phyloP scores from a whole-genome alignment of 2,797 vertebrate genomes.

The Remorina albescens region DNA sequence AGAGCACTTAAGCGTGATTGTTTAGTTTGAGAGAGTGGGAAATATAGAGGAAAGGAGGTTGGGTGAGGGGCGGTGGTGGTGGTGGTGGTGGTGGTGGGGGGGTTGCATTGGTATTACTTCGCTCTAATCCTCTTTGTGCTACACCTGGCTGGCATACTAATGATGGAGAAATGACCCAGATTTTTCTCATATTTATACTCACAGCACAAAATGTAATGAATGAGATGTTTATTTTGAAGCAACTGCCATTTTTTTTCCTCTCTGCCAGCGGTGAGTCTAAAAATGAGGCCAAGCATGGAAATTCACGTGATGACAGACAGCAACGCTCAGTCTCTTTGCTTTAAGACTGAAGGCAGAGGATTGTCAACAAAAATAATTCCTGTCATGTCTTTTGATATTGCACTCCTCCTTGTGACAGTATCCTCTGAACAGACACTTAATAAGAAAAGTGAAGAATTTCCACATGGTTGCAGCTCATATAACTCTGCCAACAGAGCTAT shows the following conservation, averaged over 20 bases:
- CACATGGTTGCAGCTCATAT: conserved; percentile 9
- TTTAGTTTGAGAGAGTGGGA: conserved; percentile 50
- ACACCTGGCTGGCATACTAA: conserved; percentile 82
- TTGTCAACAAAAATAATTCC: conserved; percentile 21
- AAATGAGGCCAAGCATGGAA: conserved; percentile 28
- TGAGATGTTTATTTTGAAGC: conserved; percentile 35
- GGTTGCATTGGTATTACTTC: conserved; percentile 56
- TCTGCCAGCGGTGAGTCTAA: conserved; percentile 22
- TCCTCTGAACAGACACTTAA: conserved; percentile 28
- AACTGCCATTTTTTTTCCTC: conserved; percentile 5
- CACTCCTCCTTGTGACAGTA: background rate
- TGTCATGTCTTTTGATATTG: conserved; percentile 28
- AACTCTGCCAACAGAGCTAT: conserved; percentile 40
- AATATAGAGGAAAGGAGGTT: background rate
- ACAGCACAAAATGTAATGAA: conserved; percentile 56
- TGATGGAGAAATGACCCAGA: conserved; percentile 78
- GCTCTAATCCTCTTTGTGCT: conserved; percentile 77
- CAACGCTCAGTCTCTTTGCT: conserved; percentile 14
- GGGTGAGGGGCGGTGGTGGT: conserved; percentile 31
- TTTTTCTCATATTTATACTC: conserved; percentile 64
- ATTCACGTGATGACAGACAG: conserved; percentile 25
- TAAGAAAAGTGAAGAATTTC: conserved; percentile 20
- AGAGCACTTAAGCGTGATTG: conserved; percentile 63
- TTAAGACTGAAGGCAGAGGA: conserved; percentile 1
- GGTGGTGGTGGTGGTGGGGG: conserved; percentile 38